Conservation (phyloP, 2,113 vertebrate genomes). For the Taurulus bubalis region DNA sequence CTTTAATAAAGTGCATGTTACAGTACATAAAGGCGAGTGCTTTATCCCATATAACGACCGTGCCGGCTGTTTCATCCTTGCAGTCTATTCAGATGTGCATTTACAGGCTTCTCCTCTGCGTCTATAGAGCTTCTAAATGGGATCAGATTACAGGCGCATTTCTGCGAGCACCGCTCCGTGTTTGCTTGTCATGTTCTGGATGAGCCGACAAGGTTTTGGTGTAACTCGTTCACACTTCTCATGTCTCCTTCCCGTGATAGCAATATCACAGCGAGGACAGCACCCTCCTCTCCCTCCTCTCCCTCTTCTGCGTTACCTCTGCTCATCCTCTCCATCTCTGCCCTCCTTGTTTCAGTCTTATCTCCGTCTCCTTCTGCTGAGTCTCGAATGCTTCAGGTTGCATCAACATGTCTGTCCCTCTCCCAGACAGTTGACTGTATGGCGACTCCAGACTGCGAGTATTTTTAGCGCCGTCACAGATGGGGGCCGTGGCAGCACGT, state of each 20-base stretch:
- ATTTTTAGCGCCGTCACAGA: constrained; percentile 78
- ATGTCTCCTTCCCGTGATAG: constrained; percentile 9
- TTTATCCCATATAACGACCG: background rate
- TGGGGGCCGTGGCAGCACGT: constrained; percentile 67
- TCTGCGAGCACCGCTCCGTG: background rate
- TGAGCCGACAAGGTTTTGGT: background rate
- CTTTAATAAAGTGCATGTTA: background rate
- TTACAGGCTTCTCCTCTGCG: background rate
- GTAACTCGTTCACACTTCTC: constrained; percentile 18
- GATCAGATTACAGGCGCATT: background rate
- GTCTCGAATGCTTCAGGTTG: constrained; percentile 40
- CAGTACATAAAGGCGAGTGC: background rate
- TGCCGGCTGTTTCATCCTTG: background rate
- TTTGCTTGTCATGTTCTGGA: constrained; percentile 26
- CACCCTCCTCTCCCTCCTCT: constrained; percentile 15
- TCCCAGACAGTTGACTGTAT: constrained; percentile 60
- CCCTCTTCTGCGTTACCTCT: constrained; percentile 18
- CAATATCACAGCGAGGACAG: constrained; percentile 19
- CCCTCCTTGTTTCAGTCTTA: constrained; percentile 7
- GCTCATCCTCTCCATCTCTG: constrained; percentile 29
- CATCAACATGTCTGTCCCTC: constrained; percentile 38
- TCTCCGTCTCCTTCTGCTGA: constrained; percentile 9
- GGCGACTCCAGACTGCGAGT: constrained; percentile 64
- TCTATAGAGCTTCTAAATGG: background rate
- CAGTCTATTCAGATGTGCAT: constrained; percentile 5